Conservation (phyloP, 2,113 vertebrate genomes). For the Microcebus griseorufus region DNA sequence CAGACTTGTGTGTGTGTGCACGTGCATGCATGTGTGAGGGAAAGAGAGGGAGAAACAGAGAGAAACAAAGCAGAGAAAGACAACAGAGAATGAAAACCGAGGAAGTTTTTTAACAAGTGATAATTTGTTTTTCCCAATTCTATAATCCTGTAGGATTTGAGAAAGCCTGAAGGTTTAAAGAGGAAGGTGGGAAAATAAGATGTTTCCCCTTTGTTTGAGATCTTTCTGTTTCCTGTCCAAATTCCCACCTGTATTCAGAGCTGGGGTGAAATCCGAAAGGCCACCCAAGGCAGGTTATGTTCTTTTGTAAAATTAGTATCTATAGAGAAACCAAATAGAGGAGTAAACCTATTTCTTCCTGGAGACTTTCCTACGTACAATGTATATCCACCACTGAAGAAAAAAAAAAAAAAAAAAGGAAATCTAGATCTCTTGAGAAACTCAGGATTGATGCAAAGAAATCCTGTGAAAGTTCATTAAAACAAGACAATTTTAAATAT, state of each 20-base stretch:
- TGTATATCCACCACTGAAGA: neutral
- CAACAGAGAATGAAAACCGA: neutral
- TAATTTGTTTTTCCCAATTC: constrained; percentile 2
- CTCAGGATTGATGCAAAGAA: neutral
- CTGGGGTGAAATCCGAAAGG: neutral
- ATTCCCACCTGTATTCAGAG: neutral
- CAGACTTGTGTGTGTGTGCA: neutral
- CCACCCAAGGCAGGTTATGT: neutral
- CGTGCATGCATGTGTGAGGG: neutral
- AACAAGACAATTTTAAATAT: constrained; percentile 31
- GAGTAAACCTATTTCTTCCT: neutral
- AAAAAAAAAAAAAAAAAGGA: neutral
- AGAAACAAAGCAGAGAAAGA: neutral
- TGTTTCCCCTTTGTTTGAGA: neutral
- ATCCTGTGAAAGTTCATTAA: constrained; percentile 18
- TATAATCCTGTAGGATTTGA: neutral
- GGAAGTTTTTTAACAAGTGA: neutral
- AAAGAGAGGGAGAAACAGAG: neutral
- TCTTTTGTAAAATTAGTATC: neutral
- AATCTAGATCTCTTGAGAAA: constrained; percentile 11
- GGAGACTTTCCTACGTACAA: neutral
- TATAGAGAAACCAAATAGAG: neutral
- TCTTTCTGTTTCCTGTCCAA: neutral
- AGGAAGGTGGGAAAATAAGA: neutral
- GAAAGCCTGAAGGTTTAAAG: neutral